Base-by-base conservation (phyloP, 2,888 invertebrate species). In the Andrena trimmerana region DNA sequence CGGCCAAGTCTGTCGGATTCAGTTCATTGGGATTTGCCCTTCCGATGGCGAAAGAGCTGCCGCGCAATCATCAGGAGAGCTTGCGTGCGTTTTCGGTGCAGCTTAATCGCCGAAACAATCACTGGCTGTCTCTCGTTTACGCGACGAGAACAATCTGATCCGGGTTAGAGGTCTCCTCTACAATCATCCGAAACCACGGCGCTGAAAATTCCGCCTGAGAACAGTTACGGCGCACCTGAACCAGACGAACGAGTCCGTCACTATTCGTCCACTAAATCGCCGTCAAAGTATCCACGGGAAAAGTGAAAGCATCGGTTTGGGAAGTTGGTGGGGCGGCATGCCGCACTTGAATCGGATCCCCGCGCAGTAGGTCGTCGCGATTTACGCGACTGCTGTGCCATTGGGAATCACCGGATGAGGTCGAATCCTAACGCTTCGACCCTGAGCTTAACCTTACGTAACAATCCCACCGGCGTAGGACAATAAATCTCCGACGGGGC, bases 371-470 rank as follows among this genome's bases (percentile, higher is more conserved):
- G 52, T 81, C 74, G 72, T 73, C 52, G 77, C 81, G 82, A 87
- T 88, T 88, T 88, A 84, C 87, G 72, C 84, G 80, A 84, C 42
- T 66, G 71, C 67, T 33, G 52, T 36, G 31, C 76, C 81, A 76
- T 70, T 54, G 83, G 83, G 77, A 57, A 81, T 84, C 74, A 52
- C 42, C 48, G 73, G 71, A 62, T 50, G 76, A 78, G 79, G 67
- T 85, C 63, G 84, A 83, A 88, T 88, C 81, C 85, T 85, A 77
- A 81, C 85, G 77, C 79, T 63, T 75, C 86, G 88, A 85, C 88
- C 85, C 85, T 84, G 82, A 88, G 88, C 84, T 84, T 86, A 85
- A 85, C 88, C 88, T 85, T 88, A 88, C 82, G 81, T 87, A 88
- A 85, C 88, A 83, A 70, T 74, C 78, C 71, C 85, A 65, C 54